Evolutionary conservation across 2,797 vertebrate genomes (phyloP).

Genomic region (Takifugu ocellatus): DNA sequence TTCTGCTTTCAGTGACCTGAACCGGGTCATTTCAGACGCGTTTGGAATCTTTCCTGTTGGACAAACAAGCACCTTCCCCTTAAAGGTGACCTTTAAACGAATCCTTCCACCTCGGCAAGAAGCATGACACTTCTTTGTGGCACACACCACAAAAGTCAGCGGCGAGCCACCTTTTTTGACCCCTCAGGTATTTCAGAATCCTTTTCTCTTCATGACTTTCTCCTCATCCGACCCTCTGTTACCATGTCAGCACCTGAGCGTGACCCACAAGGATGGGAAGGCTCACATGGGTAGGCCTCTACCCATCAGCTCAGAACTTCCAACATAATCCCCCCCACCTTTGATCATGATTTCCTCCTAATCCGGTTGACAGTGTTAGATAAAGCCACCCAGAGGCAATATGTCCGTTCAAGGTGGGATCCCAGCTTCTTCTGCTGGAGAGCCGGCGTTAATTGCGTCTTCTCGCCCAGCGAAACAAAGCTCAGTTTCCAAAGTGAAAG

Average conservation of each 20-base stretch:
- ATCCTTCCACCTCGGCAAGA: too few species aligned
- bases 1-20: too few species aligned
- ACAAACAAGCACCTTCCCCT: too few species aligned
- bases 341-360: constrained; percentile 65
- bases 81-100: too few species aligned
- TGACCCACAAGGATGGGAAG: constrained; percentile 25
- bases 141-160: background rate
- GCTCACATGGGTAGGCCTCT: constrained; percentile 15
- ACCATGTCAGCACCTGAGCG: constrained; percentile 40
- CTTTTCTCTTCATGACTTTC: constrained; percentile 5
- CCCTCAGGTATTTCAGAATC: constrained; percentile 8
- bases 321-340: constrained; percentile 52
- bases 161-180: background rate
- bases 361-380: constrained; percentile 53
- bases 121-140: too few species aligned
- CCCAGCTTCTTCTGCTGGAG: constrained; percentile 27
- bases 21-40: too few species aligned
- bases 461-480: constrained; percentile 29
- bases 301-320: constrained; percentile 39
- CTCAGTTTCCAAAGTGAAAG: constrained; percentile 44
- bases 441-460: constrained; percentile 50
- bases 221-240: constrained; percentile 26
- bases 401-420: constrained; percentile 39
- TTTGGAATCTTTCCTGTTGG: too few species aligned
- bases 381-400: constrained; percentile 49